Conservation (phyloP, 2,888 invertebrate species). For the Andrena praecox region DNA sequence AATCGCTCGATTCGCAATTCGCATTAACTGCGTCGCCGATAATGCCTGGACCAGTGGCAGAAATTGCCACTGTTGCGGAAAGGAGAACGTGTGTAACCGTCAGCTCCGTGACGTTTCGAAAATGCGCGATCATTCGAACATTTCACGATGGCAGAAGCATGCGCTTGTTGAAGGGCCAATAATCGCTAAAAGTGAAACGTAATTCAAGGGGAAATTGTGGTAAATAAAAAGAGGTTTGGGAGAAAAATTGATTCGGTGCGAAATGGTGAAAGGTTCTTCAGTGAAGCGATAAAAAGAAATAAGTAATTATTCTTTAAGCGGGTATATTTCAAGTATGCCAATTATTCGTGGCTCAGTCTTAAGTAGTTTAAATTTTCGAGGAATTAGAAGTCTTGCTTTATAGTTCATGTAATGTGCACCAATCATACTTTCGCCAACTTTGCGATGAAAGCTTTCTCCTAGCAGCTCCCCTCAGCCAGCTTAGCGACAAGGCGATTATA, state of each 20-base stretch:
- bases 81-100: conserved; percentile 7
- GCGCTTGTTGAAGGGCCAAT: background rate
- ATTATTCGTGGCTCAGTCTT: background rate
- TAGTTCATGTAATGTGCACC: background rate
- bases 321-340: background rate
- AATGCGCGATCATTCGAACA: background rate
- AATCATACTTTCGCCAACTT: background rate
- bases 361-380: background rate
- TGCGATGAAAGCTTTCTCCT: background rate
- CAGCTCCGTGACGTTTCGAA: background rate
- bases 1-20: conserved; percentile 55
- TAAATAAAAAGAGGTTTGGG: background rate
- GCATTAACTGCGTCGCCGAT: conserved; percentile 45
- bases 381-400: background rate
- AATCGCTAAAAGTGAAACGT: conserved; percentile 4
- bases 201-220: background rate
- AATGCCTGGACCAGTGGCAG: conserved; percentile 28
- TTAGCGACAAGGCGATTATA: conserved; percentile 3
- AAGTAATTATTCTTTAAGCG: too few species aligned
- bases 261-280: too few species aligned
- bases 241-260: background rate
- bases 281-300: too few species aligned
- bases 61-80: conserved; percentile 29
- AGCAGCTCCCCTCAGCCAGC: background rate
- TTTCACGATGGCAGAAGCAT: background rate